These are phyloP conservation scores for Australoheros scitulus DNA, from an alignment of 2,113 vertebrate species.

Conservation along the genomic window DNA sequence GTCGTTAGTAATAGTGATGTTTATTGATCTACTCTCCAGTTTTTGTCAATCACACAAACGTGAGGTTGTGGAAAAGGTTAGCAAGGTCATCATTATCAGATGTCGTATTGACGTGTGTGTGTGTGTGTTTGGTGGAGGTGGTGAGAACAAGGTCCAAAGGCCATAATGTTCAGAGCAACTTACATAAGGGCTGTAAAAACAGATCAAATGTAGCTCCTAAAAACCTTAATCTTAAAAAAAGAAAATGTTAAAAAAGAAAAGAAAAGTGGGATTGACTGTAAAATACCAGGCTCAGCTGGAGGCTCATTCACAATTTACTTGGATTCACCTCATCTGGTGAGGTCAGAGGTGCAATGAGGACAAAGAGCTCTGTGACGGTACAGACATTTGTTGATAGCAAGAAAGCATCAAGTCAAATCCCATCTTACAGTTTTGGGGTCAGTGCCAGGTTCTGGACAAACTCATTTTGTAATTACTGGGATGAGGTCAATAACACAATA, in stretches of 20 bases:
- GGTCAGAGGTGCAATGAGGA: not conserved
- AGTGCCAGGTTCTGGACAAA: not conserved
- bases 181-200: constrained; percentile 2
- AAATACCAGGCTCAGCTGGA: not conserved
- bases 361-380: not conserved
- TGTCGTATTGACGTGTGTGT: constrained; percentile 14
- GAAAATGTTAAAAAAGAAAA: no score
- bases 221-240: not conserved
- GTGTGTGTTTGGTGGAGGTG: not conserved
- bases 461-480: no score
- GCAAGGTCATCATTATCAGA: constrained; percentile 29
- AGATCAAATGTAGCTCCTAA: not conserved
- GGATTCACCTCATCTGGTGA: not conserved
- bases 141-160: constrained; percentile 6
- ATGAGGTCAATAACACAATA: not conserved
- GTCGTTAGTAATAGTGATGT: not conserved
- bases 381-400: not conserved
- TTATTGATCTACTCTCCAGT: constrained; percentile 2
- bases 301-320: not conserved
- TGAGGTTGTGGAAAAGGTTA: not conserved
- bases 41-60: not conserved
- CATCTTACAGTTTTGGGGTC: not conserved
- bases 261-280: not conserved
- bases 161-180: not conserved
- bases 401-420: not conserved